phyloP scores from a whole-genome alignment of 2,797 vertebrate genomes.

The Champsocephalus gunnari region DNA sequence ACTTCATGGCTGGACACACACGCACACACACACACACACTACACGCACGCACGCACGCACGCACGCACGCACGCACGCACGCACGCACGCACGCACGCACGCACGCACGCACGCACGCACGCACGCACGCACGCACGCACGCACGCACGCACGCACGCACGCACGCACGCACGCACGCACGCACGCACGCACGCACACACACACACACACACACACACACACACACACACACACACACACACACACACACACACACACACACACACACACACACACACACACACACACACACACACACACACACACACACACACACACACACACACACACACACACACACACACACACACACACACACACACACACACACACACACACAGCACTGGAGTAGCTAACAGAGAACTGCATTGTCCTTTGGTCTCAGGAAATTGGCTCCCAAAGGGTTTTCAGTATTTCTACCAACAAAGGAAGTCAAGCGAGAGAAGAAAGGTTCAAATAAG shows the following conservation, averaged over 20 bases:
- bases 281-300: background rate
- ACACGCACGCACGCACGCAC: background rate
- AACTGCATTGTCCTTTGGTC: conserved; percentile 43
- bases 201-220: too few relatives aligned
- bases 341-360: background rate
- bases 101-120: background rate
- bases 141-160: background rate
- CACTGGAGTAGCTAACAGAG: conserved; percentile 34
- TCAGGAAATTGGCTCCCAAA: conserved; percentile 68
- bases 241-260: too few relatives aligned
- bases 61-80: background rate
- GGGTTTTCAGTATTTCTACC: conserved; percentile 52
- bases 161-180: background rate
- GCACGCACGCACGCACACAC: background rate
- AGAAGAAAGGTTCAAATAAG: conserved; percentile 38
- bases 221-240: too few relatives aligned
- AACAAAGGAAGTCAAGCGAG: conserved; percentile 44
- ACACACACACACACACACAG: background rate
- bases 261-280: background rate
- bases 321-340: background rate
- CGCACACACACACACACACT: background rate
- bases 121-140: background rate
- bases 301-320: background rate
- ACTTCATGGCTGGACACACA: background rate
- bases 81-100: too few relatives aligned